Percentiles rank a stretch among this genome's conserved stretches.
phyloP scores from a whole-genome alignment of 2,888 invertebrate genomes.

The Scaptomyza tumidula region DNA sequence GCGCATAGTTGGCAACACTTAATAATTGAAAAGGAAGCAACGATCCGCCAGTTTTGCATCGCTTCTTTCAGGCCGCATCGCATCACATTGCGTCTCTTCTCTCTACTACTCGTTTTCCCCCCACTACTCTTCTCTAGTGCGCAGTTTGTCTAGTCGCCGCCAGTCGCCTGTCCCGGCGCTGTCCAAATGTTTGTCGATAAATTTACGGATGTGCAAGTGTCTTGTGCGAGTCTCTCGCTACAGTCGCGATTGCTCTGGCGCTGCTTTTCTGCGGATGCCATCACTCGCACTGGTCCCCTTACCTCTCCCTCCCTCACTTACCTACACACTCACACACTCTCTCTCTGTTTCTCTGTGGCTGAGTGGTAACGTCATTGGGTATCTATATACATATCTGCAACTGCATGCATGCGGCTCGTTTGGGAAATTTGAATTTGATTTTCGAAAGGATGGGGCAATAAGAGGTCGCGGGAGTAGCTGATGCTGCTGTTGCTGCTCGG shows the following conservation, averaged over 20 bases:
- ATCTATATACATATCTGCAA: conserved; percentile 31
- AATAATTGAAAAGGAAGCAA: conserved; percentile 83
- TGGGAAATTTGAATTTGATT: conserved; percentile 79
- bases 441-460: conserved; percentile 34
- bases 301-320: not conserved
- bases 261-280: conserved; percentile 77
- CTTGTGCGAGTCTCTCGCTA: conserved; percentile 70
- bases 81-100: conserved; percentile 4
- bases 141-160: conserved; percentile 59
- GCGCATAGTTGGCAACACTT: conserved; percentile 78
- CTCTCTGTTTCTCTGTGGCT: not conserved
- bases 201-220: conserved; percentile 81
- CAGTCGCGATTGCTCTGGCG: conserved; percentile 39
- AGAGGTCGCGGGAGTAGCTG: not conserved
- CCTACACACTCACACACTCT: conserved; percentile 8
- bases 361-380: conserved; percentile 52
- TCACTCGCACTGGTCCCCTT: conserved; percentile 68
- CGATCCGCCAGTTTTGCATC: conserved; percentile 67
- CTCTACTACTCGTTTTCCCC: not conserved
- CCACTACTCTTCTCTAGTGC: not conserved
- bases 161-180: conserved; percentile 53
- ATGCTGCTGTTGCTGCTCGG: conserved; percentile 32
- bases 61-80: conserved; percentile 41
- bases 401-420: conserved; percentile 56
- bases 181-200: conserved; percentile 82